These are phyloP conservation scores for Drosophila cardini DNA, from an alignment of 1,140 invertebrate species.

Conservation along the genomic window DNA sequence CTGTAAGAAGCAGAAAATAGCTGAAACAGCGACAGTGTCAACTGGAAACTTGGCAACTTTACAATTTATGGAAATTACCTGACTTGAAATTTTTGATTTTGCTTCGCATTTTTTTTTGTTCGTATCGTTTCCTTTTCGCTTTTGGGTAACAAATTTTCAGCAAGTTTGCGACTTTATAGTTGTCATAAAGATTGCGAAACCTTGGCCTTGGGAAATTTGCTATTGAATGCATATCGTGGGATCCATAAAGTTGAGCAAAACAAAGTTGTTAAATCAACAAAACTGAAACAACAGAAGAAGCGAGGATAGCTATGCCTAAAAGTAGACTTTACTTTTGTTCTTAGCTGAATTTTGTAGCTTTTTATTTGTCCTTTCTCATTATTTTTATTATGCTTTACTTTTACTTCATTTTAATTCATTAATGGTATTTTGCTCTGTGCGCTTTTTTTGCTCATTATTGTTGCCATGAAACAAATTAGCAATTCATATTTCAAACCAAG, in stretches of 20 bases:
- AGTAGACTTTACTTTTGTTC: background rate
- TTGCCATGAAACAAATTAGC: constrained; percentile 50
- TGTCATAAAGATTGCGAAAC: constrained; percentile 19
- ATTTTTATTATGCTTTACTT: background rate
- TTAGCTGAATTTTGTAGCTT: background rate
- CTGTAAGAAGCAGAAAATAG: background rate
- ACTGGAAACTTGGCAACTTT: constrained; percentile 40
- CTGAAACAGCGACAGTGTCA: background rate
- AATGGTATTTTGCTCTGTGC: constrained; percentile 10
- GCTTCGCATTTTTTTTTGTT: background rate
- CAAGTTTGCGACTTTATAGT: constrained; percentile 25
- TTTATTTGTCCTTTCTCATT: background rate
- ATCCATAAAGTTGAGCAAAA: constrained; percentile 17
- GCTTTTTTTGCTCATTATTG: constrained; percentile 23
- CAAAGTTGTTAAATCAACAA: constrained; percentile 16
- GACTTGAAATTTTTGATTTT: constrained; percentile 18
- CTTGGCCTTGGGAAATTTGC: constrained; percentile 20
- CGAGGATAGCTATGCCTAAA: background rate
- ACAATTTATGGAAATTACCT: constrained; percentile 59
- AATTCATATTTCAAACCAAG: constrained; percentile 57
- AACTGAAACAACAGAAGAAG: background rate
- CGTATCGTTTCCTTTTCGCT: background rate
- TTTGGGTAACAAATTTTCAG: constrained; percentile 2
- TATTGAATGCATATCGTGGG: constrained; percentile 24
- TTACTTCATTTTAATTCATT: constrained; percentile 4